phyloP scores from a whole-genome alignment of 1,140 invertebrate species.

The Holotrichia oblita region DNA sequence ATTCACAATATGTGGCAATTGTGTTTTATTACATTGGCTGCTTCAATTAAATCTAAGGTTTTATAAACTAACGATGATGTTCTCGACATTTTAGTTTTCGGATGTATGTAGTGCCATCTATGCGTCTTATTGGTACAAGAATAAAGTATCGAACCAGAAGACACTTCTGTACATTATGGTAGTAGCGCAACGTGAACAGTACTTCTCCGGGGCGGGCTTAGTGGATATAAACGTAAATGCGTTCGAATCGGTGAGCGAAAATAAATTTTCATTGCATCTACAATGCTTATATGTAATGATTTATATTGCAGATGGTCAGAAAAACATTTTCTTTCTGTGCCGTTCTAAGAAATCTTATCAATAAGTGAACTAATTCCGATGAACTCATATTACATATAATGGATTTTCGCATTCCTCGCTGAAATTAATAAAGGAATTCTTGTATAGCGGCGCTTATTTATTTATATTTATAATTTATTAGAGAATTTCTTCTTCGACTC shows the following conservation, averaged over 20 bases:
- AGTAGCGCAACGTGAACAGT: neutral
- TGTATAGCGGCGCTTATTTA: no score
- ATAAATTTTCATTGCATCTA: no score
- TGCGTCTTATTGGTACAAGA: neutral
- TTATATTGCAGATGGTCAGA: neutral
- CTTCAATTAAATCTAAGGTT: no score
- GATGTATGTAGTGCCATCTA: neutral
- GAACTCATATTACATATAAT: no score
- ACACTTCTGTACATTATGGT: neutral
- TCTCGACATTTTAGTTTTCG: neutral
- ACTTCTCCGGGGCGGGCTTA: neutral
- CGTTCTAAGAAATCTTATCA: neutral
- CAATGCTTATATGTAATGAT: no score
- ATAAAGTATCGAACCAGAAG: slow-evolving; percentile 1
- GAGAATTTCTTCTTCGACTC: no score
- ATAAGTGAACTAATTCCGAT: neutral
- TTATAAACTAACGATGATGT: no score
- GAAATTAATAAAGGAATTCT: no score
- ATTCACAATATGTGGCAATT: no score
- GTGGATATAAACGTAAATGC: neutral
- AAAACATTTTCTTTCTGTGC: neutral
- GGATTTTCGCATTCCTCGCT: no score
- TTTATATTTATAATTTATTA: no score
- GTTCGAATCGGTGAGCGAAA: neutral
- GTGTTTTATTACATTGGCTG: no score